A percentile compares a stretch with the other conserved stretches of the same genome.
phyloP scores from a whole-genome alignment of 2,888 invertebrate species.

The Mimas tiliae region DNA sequence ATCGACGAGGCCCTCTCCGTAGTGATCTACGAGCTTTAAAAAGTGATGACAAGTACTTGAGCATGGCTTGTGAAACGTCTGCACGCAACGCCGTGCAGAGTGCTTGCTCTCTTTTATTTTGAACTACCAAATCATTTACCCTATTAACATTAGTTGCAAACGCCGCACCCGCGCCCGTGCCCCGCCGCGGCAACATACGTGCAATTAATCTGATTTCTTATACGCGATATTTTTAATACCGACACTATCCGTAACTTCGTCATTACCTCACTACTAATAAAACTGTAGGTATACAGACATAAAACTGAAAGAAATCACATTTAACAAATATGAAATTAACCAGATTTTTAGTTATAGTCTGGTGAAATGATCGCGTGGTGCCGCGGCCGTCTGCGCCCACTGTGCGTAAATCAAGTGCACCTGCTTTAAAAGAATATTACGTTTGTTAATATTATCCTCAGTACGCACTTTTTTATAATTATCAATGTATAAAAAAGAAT shows the following conservation, averaged over 20 bases:
- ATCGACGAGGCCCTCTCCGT: conserved; percentile 58
- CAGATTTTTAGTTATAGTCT: conserved; percentile 17
- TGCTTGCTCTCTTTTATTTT: conserved; percentile 30
- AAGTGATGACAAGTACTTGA: conserved; percentile 65
- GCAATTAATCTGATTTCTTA: conserved; percentile 2
- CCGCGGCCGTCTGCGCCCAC: conserved; percentile 2
- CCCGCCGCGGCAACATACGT: not conserved
- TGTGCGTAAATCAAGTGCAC: conserved; percentile 14
- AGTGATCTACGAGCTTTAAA: conserved; percentile 66
- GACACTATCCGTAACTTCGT: not conserved
- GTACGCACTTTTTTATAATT: not conserved
- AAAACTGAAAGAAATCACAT: conserved; percentile 20
- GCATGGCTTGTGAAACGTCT: conserved; percentile 33
- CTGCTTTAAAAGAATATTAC: not conserved
- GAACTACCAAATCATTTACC: conserved; percentile 25
- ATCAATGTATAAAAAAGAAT: not conserved
- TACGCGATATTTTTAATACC: conserved; percentile 9
- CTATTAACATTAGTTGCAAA: conserved; percentile 19
- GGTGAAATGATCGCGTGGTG: not conserved
- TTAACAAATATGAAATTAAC: conserved; percentile 22
- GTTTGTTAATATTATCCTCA: not conserved
- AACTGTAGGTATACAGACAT: conserved; percentile 12
- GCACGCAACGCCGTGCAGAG: conserved; percentile 28
- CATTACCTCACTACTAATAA: conserved; percentile 16
- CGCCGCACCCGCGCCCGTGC: not conserved